Percentiles rank a stretch among this genome's conserved stretches.
Conservation (phyloP, 2,113 vertebrate species). For the Nothobranchius furzeri region DNA sequence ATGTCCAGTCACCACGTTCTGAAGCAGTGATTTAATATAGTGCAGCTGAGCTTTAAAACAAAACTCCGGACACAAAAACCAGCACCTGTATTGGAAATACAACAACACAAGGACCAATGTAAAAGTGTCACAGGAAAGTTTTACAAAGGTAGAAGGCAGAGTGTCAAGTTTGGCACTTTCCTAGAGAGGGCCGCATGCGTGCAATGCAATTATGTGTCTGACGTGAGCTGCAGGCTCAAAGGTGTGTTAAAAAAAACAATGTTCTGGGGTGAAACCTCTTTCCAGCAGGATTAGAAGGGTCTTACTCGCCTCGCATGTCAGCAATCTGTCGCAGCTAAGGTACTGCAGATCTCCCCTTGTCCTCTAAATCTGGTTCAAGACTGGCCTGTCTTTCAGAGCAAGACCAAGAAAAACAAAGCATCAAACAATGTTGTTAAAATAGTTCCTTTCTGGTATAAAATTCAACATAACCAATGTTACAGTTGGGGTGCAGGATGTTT, state of each 20-base stretch:
- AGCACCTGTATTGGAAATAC: too few relatives aligned
- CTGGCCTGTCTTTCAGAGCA: conserved; percentile 1
- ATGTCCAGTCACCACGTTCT: too few relatives aligned
- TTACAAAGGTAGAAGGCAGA: not conserved
- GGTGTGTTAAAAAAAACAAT: conserved; percentile 16
- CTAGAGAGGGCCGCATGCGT: not conserved
- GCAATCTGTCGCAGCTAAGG: conserved; percentile 6
- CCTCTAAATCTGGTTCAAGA: conserved; percentile 41
- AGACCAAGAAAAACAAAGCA: not conserved
- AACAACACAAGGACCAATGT: too few relatives aligned
- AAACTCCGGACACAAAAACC: too few relatives aligned
- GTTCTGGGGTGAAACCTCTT: conserved; percentile 40
- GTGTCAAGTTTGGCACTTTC: not conserved
- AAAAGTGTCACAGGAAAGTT: not conserved
- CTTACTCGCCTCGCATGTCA: conserved; percentile 35
- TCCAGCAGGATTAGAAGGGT: conserved; percentile 46
- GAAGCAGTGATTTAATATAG: too few relatives aligned
- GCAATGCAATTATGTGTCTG: conserved; percentile 26
- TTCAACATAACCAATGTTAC: not conserved
- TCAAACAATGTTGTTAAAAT: not conserved
- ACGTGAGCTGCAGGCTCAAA: conserved; percentile 24
- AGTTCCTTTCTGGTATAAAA: not conserved
- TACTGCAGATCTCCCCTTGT: conserved; percentile 3
- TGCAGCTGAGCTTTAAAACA: too few relatives aligned
- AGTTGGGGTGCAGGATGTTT: not conserved